Evolutionary conservation across 2,113 vertebrate genomes (phyloP).

Genomic region (Noctilio leporinus): DNA sequence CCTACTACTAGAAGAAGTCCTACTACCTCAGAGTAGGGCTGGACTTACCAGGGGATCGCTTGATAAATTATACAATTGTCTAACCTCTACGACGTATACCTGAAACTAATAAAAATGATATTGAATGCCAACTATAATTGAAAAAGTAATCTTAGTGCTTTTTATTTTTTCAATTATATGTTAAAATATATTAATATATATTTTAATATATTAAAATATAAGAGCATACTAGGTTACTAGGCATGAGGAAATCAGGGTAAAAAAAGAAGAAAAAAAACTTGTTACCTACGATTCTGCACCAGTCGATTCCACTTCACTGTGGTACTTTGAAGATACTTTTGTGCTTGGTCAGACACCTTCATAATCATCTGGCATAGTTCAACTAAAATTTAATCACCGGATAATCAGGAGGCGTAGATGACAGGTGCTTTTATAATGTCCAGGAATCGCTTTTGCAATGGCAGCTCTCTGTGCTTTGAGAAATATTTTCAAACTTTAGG

Average conservation of each 20-base stretch:
- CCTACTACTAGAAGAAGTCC: too few species aligned
- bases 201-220: too few species aligned
- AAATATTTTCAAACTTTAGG: background rate
- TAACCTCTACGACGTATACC: background rate
- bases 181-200: background rate
- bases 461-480: background rate
- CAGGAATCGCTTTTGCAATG: background rate
- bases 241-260: background rate
- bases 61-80: background rate
- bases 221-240: background rate
- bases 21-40: too few species aligned
- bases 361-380: background rate
- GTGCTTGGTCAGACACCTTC: background rate
- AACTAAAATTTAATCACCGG: background rate
- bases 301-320: background rate
- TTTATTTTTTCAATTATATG: background rate
- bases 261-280: background rate
- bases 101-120: background rate
- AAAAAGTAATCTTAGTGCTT: background rate
- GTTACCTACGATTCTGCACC: background rate
- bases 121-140: background rate
- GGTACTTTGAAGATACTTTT: background rate
- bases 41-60: background rate
- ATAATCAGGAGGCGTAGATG: background rate
- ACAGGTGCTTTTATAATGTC: background rate